Percentiles rank a stretch among this genome's conserved stretches.
Evolutionary conservation across 1,140 invertebrate species (phyloP).

Genomic region (Drosophila quadrilineata): DNA sequence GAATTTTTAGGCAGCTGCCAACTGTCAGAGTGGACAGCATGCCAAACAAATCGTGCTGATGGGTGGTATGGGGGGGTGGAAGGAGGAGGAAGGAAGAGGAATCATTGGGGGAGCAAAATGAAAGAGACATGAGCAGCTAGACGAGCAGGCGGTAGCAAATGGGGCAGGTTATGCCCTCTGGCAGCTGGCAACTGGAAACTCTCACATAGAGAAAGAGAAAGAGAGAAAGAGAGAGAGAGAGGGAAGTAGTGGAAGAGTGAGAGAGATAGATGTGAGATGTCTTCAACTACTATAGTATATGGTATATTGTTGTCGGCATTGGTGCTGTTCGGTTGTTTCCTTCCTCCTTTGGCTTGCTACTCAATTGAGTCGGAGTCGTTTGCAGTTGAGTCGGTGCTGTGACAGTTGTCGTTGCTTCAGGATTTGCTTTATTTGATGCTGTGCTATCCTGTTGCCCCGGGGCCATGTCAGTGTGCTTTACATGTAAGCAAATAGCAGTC

Average conservation of each 20-base stretch:
- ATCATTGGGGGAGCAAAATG: too few relatives aligned
- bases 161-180: slow-evolving; percentile 40
- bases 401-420: slow-evolving; percentile 28
- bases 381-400: slow-evolving; percentile 25
- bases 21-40: slow-evolving; percentile 58
- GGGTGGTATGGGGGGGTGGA: background rate
- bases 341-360: slow-evolving; percentile 9
- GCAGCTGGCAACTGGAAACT: too few relatives aligned
- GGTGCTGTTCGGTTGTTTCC: slow-evolving; percentile 12
- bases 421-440: slow-evolving; percentile 25
- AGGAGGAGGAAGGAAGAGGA: background rate
- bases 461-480: slow-evolving; percentile 42
- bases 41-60: slow-evolving; percentile 15
- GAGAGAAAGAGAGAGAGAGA: background rate
- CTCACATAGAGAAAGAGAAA: too few relatives aligned
- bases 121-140: background rate
- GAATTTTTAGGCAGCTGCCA: slow-evolving; percentile 74
- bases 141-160: background rate
- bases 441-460: slow-evolving; percentile 3
- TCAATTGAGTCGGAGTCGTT: slow-evolving; percentile 46
- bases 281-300: too few relatives aligned
- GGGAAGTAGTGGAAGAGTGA: background rate
- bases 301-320: too few relatives aligned
- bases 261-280: slow-evolving; percentile 7
- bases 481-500: slow-evolving; percentile 41